phyloP scores from a whole-genome alignment of 2,888 invertebrate species.

The Rhopalosiphum nymphaeae region DNA sequence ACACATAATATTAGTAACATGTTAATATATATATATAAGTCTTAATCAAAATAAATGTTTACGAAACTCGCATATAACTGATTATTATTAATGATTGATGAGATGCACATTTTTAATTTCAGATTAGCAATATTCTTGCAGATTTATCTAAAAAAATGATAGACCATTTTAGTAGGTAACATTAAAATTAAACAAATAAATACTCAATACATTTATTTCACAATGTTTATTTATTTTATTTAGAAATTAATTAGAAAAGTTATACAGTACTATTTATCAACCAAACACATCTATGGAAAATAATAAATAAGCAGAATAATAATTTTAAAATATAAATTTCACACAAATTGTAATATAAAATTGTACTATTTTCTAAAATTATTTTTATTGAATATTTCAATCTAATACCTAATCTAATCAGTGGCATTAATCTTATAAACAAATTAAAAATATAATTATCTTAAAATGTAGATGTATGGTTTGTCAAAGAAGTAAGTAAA shows the following conservation, averaged over 20 bases:
- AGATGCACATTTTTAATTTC: no score
- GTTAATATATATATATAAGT: no score
- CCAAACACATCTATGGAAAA: background rate
- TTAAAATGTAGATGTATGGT: background rate
- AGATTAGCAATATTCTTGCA: no score
- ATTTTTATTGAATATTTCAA: background rate
- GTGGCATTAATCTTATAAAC: background rate
- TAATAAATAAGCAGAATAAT: background rate
- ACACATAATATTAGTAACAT: no score
- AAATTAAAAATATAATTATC: background rate
- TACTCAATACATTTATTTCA: background rate
- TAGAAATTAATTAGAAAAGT: background rate
- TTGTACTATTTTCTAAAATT: no score
- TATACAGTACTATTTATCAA: background rate
- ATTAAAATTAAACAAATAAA: background rate
- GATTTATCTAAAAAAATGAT: background rate
- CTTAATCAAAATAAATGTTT: background rate
- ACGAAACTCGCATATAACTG: no score
- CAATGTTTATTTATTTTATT: background rate
- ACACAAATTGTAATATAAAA: background rate
- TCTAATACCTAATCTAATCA: background rate
- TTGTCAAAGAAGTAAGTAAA: background rate
- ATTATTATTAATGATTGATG: no score
- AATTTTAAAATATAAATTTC: background rate
- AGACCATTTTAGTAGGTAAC: background rate